phyloP scores from a whole-genome alignment of 2,888 invertebrate genomes.

The Pollenia amentaria region DNA sequence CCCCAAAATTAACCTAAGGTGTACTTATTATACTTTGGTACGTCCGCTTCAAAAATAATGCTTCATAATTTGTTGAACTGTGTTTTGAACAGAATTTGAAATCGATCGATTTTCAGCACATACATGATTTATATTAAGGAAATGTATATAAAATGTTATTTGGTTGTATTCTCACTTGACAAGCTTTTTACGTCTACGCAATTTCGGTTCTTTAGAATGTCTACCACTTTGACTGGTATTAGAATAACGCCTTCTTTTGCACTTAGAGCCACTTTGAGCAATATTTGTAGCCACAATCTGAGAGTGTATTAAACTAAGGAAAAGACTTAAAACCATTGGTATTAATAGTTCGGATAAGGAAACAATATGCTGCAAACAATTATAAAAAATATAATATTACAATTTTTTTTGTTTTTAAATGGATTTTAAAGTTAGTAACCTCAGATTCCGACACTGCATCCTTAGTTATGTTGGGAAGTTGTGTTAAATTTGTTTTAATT shows the following conservation, averaged over 20 bases:
- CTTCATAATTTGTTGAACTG: no score
- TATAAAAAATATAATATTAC: background rate
- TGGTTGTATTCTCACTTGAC: conserved; percentile 79
- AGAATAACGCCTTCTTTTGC: conserved; percentile 81
- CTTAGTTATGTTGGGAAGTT: conserved; percentile 8
- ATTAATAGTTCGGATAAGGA: conserved; percentile 89
- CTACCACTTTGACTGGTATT: conserved; percentile 77
- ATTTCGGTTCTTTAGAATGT: conserved; percentile 52
- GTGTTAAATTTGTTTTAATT: conserved; percentile 39
- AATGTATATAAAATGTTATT: background rate
- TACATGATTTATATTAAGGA: background rate
- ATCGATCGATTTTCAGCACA: no score
- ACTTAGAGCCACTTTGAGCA: conserved; percentile 78
- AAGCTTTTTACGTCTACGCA: conserved; percentile 81
- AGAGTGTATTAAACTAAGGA: conserved; percentile 91
- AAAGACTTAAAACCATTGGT: conserved; percentile 90
- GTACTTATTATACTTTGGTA: no score
- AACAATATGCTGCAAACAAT: conserved; percentile 85
- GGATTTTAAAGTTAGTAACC: conserved; percentile 32
- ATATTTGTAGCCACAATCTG: conserved; percentile 90
- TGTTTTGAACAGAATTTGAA: no score
- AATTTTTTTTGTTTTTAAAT: conserved; percentile 40
- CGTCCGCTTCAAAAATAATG: no score
- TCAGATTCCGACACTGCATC: conserved; percentile 16
- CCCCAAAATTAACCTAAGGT: no score